Conservation (phyloP, 2,888 invertebrate genomes). For the Drosophila yooni region DNA sequence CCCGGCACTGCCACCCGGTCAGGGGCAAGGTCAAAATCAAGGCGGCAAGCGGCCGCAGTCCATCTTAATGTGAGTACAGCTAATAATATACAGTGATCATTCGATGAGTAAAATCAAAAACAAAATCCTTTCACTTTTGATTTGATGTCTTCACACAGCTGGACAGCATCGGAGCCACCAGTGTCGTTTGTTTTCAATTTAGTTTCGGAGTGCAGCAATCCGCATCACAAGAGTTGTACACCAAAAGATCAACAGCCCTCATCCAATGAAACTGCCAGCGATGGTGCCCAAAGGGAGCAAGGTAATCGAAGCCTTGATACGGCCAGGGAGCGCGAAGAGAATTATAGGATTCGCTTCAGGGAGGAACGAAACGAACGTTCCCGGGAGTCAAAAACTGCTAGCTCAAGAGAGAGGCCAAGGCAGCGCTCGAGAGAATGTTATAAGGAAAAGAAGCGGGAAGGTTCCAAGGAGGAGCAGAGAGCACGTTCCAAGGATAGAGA, state of each 20-base stretch:
- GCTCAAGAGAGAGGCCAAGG: slow-evolving; percentile 10
- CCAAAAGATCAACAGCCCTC: slow-evolving; percentile 7
- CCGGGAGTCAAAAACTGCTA: slow-evolving; percentile 14
- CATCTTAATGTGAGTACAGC: slow-evolving; percentile 42
- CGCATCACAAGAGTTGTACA: slow-evolving; percentile 55
- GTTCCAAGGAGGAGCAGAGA: slow-evolving; percentile 14
- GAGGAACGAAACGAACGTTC: slow-evolving; percentile 21
- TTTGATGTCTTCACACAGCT: slow-evolving; percentile 33
- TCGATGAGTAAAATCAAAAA: neutral
- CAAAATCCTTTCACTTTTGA: neutral
- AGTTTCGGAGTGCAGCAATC: slow-evolving; percentile 50
- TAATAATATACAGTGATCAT: neutral
- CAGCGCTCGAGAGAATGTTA: slow-evolving; percentile 12
- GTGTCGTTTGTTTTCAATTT: slow-evolving; percentile 52
- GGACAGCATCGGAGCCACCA: slow-evolving; percentile 54
- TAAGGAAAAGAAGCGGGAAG: slow-evolving; percentile 10
- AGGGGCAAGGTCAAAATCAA: slow-evolving; percentile 5
- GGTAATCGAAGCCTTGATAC: neutral
- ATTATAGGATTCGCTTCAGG: slow-evolving; percentile 11
- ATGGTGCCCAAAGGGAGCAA: slow-evolving; percentile 11
- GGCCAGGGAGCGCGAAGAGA: slow-evolving; percentile 12
- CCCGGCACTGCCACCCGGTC: slow-evolving; percentile 41
- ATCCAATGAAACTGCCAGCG: slow-evolving; percentile 14
- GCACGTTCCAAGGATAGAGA: slow-evolving; percentile 15
- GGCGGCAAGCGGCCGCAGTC: slow-evolving; percentile 46